phyloP scores from a whole-genome alignment of 2,113 vertebrate genomes.

The Crocuta crocuta region DNA sequence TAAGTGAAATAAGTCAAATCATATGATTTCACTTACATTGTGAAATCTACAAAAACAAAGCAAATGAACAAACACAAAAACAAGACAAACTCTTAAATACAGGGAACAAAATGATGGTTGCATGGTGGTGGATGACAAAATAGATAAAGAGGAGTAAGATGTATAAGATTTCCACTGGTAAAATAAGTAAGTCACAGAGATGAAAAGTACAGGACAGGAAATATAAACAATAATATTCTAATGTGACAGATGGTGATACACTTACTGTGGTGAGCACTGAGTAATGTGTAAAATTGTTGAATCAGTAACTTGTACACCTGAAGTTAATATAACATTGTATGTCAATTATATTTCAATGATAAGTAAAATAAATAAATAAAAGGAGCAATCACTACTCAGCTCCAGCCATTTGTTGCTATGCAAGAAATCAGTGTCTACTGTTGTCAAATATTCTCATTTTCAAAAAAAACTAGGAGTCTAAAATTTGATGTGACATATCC shows the following conservation, averaged over 20 bases:
- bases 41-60: not conserved
- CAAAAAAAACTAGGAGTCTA: not conserved
- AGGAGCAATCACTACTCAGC: not conserved
- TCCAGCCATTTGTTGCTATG: not conserved
- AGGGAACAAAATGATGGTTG: not conserved
- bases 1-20: not conserved
- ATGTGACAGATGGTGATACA: not conserved
- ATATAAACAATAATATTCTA: not conserved
- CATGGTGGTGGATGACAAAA: not conserved
- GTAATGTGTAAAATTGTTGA: not conserved
- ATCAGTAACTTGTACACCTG: not conserved
- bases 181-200: not conserved
- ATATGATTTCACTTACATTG: not conserved
- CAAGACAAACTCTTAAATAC: not conserved
- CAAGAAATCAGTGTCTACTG: not conserved
- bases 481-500: not conserved
- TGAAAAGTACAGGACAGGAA: not conserved
- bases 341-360: not conserved
- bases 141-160: not conserved
- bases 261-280: not conserved
- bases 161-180: not conserved
- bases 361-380: not conserved
- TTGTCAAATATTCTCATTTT: conserved; percentile 24
- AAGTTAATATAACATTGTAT: not conserved
- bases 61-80: not conserved